Evolutionary conservation across 2,797 vertebrate genomes (phyloP), one percentile per base, ranked within the genome.

Genomic region (Lithobates sylvaticus): DNA sequence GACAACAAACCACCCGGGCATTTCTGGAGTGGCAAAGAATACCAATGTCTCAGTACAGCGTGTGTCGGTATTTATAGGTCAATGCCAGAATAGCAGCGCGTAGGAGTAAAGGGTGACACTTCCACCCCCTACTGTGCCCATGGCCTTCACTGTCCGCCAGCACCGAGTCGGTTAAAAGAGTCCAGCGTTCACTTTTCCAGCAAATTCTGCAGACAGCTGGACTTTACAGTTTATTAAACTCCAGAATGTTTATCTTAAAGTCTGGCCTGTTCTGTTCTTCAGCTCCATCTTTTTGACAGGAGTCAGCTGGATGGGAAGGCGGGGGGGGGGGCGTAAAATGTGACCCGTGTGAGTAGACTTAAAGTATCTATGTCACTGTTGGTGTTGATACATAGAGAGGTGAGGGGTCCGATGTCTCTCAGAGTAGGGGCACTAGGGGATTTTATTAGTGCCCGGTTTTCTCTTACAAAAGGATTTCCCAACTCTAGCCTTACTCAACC

Each of bases 21-120:
- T 77, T 77, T 42, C 76, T 26, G 32, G 67, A 50, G 65, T n/a
- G 34, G 36, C 32, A 65, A 78, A 65, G 47, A 86, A 81, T 44
- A 27, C 27, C n/a, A 77, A 39, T 71, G 75, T 76, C 42, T 34
- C 61, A 29, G 23, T 27, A 32, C 5, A 54, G 16, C n/a, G 1
- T 12, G 73, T 16, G n/a, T 10, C 29, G 3, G 34, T 86, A 86
- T 86, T 86, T 72, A 77, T 82, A 86, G 84, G 16, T 32, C 18
- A 32, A 3, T 2, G 42, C 64, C 42, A 67, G 84, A 81, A 86
- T 81, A 69, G 61, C 72, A 34, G 13, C 54, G 10, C 29, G 74
- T n/a, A 26, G 58, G 74, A 21, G 67, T 34, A 50, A 54, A 76
- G 82, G 44, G 32, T 74, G 21, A 54, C 10, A 16, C 50, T 21